Conservation (phyloP, 2,797 vertebrate genomes). For the Melopsittacus undulatus region DNA sequence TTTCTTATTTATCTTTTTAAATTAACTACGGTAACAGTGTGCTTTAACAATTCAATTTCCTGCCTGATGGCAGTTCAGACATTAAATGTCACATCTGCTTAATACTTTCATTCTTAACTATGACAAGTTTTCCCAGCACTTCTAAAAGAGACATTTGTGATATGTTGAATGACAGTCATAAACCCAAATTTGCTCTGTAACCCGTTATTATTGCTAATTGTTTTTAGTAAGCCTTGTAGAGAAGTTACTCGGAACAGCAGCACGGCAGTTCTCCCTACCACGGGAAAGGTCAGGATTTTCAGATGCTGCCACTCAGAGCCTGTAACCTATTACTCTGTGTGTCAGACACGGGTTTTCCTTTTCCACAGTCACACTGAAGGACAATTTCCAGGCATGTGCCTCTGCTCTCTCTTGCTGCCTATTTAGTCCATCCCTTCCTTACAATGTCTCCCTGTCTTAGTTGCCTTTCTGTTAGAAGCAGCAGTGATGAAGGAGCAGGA, state of each 20-base stretch:
- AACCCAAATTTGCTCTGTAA: background rate
- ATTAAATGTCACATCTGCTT: slow-evolving; percentile 21
- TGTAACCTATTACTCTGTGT: background rate
- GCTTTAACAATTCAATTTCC: background rate
- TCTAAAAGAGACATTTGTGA: background rate
- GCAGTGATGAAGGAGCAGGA: background rate
- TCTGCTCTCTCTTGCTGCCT: background rate
- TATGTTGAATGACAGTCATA: background rate
- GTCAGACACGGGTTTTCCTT: background rate
- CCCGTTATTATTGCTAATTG: background rate
- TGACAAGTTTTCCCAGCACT: slow-evolving; percentile 9
- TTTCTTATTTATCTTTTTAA: too few relatives aligned
- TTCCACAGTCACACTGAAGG: background rate
- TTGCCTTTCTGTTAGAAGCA: background rate
- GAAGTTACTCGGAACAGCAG: background rate
- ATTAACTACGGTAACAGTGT: background rate
- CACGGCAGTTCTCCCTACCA: background rate
- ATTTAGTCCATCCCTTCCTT: background rate
- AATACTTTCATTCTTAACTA: slow-evolving; percentile 5
- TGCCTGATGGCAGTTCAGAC: background rate
- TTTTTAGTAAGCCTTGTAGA: background rate
- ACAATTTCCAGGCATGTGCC: background rate
- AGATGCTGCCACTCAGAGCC: background rate
- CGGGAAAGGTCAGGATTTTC: slow-evolving; percentile 22
- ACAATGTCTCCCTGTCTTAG: background rate